Percentiles rank a stretch among this genome's conserved stretches.
phyloP scores from a whole-genome alignment of 2,113 vertebrate genomes.

The Copsychus sechellarum region DNA sequence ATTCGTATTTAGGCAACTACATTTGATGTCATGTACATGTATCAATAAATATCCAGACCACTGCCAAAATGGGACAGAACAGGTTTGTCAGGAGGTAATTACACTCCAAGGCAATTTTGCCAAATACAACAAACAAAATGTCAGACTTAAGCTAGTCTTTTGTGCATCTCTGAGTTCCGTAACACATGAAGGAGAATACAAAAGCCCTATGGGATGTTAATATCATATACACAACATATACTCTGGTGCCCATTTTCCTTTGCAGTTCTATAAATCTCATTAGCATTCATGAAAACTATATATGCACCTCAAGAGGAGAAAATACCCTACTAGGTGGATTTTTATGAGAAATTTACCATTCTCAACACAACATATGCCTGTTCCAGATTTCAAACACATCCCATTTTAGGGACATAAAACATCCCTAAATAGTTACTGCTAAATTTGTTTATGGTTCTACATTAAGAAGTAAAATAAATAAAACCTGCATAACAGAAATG shows the following conservation, averaged over 20 bases:
- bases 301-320: conserved; percentile 25
- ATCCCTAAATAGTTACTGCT: conserved; percentile 19
- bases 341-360: conserved; percentile 45
- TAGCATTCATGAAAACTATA: conserved; percentile 28
- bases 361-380: not conserved
- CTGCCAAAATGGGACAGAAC: not conserved
- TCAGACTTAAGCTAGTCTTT: not conserved
- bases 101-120: not conserved
- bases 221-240: not conserved
- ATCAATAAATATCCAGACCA: not conserved
- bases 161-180: not conserved
- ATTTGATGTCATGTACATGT: not conserved
- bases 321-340: conserved; percentile 3
- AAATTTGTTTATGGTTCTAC: not conserved
- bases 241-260: not conserved
- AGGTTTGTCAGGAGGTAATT: not conserved
- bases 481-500: not conserved
- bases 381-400: not conserved
- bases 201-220: not conserved
- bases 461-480: not conserved
- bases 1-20: not conserved
- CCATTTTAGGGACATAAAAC: not conserved
- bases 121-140: conserved; percentile 13
- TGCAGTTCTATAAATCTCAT: not conserved
- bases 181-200: not conserved